Conservation (phyloP, 2,888 invertebrate species). For the Melieria picta region DNA sequence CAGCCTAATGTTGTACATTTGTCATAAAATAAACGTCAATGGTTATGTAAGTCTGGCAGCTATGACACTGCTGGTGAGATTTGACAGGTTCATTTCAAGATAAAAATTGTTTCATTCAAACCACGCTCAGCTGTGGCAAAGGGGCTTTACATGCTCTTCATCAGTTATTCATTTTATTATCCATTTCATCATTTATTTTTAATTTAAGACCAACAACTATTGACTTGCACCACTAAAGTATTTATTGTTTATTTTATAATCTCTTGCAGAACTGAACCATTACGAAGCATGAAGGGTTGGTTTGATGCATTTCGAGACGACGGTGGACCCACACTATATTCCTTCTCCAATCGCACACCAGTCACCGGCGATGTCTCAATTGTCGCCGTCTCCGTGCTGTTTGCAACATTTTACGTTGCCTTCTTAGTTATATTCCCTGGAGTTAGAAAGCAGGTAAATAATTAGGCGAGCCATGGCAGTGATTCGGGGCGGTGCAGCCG, state of each 20-base stretch:
- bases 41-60: too few relatives aligned
- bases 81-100: too few relatives aligned
- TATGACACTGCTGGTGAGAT: too few relatives aligned
- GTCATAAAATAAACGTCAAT: too few relatives aligned
- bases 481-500: too few relatives aligned
- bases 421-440: constrained; percentile 97
- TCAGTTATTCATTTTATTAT: not conserved
- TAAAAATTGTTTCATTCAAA: not conserved
- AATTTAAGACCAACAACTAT: too few relatives aligned
- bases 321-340: constrained; percentile 96
- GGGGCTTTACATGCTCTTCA: not conserved
- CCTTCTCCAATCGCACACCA: constrained; percentile 92
- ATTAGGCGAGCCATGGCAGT: too few relatives aligned
- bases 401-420: constrained; percentile 91
- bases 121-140: not conserved
- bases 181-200: not conserved
- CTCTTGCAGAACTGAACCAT: constrained; percentile 24
- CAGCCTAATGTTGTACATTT: too few relatives aligned
- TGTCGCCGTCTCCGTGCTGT: constrained; percentile 85
- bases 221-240: too few relatives aligned
- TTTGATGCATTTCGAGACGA: constrained; percentile 97
- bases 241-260: too few relatives aligned
- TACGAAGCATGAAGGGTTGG: constrained; percentile 87
- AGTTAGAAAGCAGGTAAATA: constrained; percentile 86
- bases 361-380: constrained; percentile 93